A percentile compares a stretch with the other conserved stretches of the same genome.
Evolutionary conservation across 2,113 vertebrate genomes (phyloP).

Genomic region (Camelus dromedarius): DNA sequence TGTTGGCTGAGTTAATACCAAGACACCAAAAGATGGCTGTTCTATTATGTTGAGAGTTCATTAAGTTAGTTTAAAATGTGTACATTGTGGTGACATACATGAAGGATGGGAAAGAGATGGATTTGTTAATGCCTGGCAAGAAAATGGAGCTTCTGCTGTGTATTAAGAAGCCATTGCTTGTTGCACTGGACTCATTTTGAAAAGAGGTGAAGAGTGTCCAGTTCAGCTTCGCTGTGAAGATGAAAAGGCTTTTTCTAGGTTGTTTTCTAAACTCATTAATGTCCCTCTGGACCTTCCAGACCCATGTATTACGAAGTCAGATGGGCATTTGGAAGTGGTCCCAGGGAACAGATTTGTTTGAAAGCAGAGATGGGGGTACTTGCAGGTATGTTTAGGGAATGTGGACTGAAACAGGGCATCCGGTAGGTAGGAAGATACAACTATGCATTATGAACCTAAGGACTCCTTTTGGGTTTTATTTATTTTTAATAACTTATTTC

Average conservation of each 20-base stretch:
- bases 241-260: slow-evolving; percentile 12
- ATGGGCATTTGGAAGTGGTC: slow-evolving; percentile 31
- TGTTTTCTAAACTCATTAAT: slow-evolving; percentile 1
- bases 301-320: neutral
- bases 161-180: neutral
- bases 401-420: neutral
- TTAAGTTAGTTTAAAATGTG: neutral
- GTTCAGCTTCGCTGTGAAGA: slow-evolving; percentile 35
- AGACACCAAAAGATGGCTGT: neutral
- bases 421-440: neutral
- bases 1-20: neutral
- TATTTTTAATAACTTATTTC: slow-evolving; percentile 40
- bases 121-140: neutral
- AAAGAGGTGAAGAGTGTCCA: neutral
- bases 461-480: neutral
- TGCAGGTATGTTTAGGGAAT: neutral
- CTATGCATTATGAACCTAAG: neutral
- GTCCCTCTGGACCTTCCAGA: neutral
- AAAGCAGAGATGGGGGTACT: no score
- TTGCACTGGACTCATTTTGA: slow-evolving; percentile 27
- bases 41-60: neutral
- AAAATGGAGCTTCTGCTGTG: neutral
- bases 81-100: neutral
- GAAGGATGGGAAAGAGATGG: neutral
- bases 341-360: neutral